Evolutionary conservation across 1,140 invertebrate genomes (phyloP).

Genomic region (Lineus longissimus): DNA sequence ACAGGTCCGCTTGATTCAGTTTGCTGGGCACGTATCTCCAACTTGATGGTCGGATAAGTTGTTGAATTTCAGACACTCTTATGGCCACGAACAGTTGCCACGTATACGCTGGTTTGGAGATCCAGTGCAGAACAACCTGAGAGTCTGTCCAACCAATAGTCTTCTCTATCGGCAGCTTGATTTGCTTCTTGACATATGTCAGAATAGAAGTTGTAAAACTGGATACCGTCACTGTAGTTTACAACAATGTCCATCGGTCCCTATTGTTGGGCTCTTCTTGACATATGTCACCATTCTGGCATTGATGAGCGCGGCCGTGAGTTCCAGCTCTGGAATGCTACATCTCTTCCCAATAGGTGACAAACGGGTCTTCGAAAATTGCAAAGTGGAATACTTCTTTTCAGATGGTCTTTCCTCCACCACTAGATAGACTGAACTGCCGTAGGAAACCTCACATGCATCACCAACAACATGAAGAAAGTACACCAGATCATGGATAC

Average conservation of each 20-base stretch:
- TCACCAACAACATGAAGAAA: not conserved
- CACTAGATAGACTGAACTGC: not conserved
- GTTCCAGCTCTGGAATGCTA: too few species aligned
- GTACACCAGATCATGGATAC: not conserved
- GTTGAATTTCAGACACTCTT: not conserved
- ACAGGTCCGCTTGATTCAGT: not conserved
- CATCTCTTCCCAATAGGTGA: too few species aligned
- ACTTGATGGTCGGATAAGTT: not conserved
- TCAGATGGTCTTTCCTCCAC: not conserved
- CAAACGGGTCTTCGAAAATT: not conserved
- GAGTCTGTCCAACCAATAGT: conserved; percentile 1
- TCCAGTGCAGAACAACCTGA: not conserved
- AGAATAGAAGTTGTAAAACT: not conserved
- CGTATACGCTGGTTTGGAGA: not conserved
- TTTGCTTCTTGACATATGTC: not conserved
- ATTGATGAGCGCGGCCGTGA: too few species aligned
- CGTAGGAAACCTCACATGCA: not conserved
- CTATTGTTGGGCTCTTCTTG: not conserved
- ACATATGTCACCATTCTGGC: not conserved
- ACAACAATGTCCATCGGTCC: too few species aligned
- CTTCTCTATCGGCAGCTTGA: not conserved
- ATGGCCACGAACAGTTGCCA: not conserved
- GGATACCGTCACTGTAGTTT: too few species aligned
- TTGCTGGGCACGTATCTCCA: not conserved
- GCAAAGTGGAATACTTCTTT: not conserved